Conservation (phyloP, 2,113 vertebrate species). For the Bos javanicus region DNA sequence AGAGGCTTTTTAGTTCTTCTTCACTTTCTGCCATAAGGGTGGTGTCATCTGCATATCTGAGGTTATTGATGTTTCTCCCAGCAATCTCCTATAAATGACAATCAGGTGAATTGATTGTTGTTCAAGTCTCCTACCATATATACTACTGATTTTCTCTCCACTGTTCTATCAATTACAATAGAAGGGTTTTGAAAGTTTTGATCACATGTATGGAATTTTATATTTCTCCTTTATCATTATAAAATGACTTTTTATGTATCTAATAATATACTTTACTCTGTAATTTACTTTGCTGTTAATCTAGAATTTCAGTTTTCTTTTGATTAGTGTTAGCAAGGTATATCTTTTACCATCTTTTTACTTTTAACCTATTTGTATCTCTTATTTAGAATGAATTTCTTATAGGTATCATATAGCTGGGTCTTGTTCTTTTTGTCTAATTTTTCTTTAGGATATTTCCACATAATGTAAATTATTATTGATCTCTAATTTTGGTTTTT, state of each 20-base stretch:
- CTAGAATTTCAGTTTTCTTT: neutral
- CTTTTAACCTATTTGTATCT: neutral
- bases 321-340: neutral
- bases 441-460: neutral
- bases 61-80: too few relatives aligned
- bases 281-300: neutral
- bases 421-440: neutral
- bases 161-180: neutral
- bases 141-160: neutral
- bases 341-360: neutral
- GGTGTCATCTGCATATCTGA: too few relatives aligned
- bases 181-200: neutral
- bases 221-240: neutral
- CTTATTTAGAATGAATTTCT: neutral
- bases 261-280: neutral
- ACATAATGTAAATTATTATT: neutral
- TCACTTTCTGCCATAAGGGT: too few relatives aligned
- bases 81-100: neutral
- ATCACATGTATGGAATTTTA: neutral
- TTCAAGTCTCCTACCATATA: neutral
- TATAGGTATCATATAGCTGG: neutral
- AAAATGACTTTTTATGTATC: neutral
- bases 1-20: too few relatives aligned
- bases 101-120: neutral
- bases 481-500: neutral